Percentiles rank a stretch among this genome's conserved stretches.
These are phyloP conservation scores for Chironomus tepperi DNA, from an alignment of 1,140 invertebrate genomes.

Conservation along the genomic window DNA sequence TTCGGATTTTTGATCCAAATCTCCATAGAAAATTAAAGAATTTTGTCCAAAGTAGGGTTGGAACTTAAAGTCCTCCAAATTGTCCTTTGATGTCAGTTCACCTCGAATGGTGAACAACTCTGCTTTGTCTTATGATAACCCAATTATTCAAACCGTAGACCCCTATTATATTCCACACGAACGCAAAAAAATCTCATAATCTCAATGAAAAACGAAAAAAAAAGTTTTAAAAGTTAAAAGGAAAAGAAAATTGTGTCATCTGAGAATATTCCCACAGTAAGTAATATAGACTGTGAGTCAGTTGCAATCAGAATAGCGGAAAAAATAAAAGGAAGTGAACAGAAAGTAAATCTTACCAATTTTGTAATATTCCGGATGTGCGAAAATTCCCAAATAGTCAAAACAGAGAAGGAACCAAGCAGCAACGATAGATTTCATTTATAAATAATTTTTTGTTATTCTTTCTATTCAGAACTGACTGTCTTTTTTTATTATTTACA, in stretches of 20 bases:
- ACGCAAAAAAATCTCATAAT: not conserved
- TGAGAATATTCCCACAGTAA: not conserved
- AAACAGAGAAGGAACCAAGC: not conserved
- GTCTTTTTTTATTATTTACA: not conserved
- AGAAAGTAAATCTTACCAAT: not conserved
- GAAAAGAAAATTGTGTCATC: not conserved
- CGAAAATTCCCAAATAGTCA: constrained; percentile 7
- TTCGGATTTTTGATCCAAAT: too few relatives aligned
- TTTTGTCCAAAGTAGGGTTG: too few relatives aligned
- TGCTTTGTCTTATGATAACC: too few relatives aligned
- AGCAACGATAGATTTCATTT: not conserved
- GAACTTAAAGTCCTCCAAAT: too few relatives aligned
- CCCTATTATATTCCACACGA: not conserved
- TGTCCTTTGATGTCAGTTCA: too few relatives aligned
- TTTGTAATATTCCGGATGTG: constrained; percentile 4
- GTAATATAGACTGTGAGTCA: not conserved
- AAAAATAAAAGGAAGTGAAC: not conserved
- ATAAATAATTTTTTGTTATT: not conserved
- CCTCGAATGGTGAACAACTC: too few relatives aligned
- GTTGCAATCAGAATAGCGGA: not conserved
- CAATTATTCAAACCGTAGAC: too few relatives aligned
- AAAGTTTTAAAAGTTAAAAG: not conserved
- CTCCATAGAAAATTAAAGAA: too few relatives aligned
- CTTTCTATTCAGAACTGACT: not conserved
- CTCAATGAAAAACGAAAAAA: not conserved